Evolutionary conservation across 2,797 vertebrate species (phyloP).

Genomic region (Columba guinea): DNA sequence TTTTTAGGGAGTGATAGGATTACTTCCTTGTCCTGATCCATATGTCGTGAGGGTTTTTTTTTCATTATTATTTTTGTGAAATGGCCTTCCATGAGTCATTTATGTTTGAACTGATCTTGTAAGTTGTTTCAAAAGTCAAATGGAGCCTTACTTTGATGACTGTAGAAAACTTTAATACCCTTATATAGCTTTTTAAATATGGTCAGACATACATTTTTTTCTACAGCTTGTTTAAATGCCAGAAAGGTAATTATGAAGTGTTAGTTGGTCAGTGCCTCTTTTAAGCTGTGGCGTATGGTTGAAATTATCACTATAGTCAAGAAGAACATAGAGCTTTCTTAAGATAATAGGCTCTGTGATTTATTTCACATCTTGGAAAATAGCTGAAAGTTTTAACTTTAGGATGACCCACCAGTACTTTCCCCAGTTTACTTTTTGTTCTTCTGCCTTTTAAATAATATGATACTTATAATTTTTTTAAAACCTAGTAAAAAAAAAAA

Average conservation of each 20-base stretch:
- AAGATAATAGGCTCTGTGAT: neutral
- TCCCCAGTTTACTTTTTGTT: neutral
- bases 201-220: neutral
- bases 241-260: slow-evolving; percentile 60
- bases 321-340: slow-evolving; percentile 27
- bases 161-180: slow-evolving; percentile 33
- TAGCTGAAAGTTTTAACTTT: neutral
- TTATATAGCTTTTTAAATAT: slow-evolving; percentile 29
- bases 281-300: slow-evolving; percentile 6
- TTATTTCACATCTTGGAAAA: slow-evolving; percentile 15
- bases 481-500: neutral
- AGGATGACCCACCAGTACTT: neutral
- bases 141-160: slow-evolving; percentile 37
- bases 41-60: neutral
- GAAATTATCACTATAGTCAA: slow-evolving; percentile 42
- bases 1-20: slow-evolving; percentile 35
- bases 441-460: neutral
- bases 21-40: slow-evolving; percentile 24
- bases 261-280: slow-evolving; percentile 32
- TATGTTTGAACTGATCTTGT: slow-evolving; percentile 43
- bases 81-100: slow-evolving; percentile 21
- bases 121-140: slow-evolving; percentile 48
- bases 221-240: slow-evolving; percentile 40
- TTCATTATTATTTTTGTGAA: slow-evolving; percentile 15
- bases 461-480: neutral